phyloP scores from a whole-genome alignment of 1,140 invertebrate species.

The Drosophila pachea region DNA sequence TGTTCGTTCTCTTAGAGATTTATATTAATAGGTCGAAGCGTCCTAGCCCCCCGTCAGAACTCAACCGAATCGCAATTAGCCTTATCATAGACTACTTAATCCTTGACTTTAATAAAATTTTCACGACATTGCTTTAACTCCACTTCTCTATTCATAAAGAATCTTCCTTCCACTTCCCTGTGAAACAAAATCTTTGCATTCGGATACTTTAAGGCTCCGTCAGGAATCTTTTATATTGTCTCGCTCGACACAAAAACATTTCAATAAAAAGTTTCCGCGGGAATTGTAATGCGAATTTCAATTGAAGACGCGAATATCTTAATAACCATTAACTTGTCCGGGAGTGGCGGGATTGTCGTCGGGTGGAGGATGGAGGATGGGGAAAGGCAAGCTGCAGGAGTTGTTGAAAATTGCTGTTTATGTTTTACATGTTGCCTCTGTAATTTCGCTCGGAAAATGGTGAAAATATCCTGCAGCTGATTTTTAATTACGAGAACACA shows the following conservation, averaged over 20 bases:
- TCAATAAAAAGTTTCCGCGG: conserved; percentile 24
- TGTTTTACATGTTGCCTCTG: conserved; percentile 42
- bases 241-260: conserved; percentile 17
- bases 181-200: too few species aligned
- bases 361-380: background rate
- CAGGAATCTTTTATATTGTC: background rate
- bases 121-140: too few species aligned
- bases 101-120: too few species aligned
- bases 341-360: too few species aligned
- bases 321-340: conserved; percentile 28
- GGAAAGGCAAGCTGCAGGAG: background rate
- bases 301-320: conserved; percentile 36
- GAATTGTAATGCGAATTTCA: conserved; percentile 24
- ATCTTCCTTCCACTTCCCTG: too few species aligned
- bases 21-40: too few species aligned
- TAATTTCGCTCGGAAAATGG: conserved; percentile 55
- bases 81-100: too few species aligned
- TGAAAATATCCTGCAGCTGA: conserved; percentile 72
- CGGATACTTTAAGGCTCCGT: background rate
- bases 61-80: too few species aligned
- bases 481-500: conserved; percentile 74
- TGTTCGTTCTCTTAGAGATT: too few species aligned
- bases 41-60: too few species aligned
- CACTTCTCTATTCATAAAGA: too few species aligned
- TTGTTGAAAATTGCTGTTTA: conserved; percentile 52